Percentiles rank a stretch among this genome's conserved stretches.
These are phyloP conservation scores for Campylorhamphus procurvoides DNA, from an alignment of 2,113 vertebrate genomes.

Conservation along the genomic window DNA sequence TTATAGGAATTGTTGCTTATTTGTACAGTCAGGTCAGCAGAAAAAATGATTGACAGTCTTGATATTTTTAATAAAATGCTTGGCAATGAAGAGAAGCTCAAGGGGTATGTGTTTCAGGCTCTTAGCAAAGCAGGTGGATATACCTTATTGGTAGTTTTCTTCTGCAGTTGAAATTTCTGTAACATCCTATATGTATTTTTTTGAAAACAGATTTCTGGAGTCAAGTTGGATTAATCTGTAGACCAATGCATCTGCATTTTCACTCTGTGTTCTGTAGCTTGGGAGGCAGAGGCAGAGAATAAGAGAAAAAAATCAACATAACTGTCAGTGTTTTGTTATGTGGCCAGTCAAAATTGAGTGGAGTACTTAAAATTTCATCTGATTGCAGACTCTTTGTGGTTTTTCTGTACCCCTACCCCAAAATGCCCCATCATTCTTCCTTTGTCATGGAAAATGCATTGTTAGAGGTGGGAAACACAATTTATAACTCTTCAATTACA, in stretches of 20 bases:
- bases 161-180: neutral
- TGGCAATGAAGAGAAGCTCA: neutral
- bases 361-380: neutral
- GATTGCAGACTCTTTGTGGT: neutral
- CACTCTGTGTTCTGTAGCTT: neutral
- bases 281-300: neutral
- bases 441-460: neutral
- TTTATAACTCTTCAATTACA: neutral
- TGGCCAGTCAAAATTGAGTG: neutral
- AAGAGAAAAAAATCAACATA: rapidly evolving
- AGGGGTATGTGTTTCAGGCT: neutral
- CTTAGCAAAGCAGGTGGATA: neutral
- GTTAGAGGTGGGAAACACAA: neutral
- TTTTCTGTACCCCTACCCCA: neutral
- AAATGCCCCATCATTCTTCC: neutral
- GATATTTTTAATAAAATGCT: neutral
- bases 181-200: neutral
- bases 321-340: neutral
- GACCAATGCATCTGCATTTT: neutral
- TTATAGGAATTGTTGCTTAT: neutral
- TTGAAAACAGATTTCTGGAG: neutral
- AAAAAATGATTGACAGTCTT: neutral
- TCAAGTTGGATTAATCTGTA: neutral
- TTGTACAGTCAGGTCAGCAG: conserved; percentile 1
- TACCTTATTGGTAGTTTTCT: neutral